Percentiles rank a stretch among this genome's conserved stretches.
These are phyloP conservation scores for Acanthacorydalis orientalis DNA, from an alignment of 2,888 invertebrate genomes.

Conservation along the genomic window DNA sequence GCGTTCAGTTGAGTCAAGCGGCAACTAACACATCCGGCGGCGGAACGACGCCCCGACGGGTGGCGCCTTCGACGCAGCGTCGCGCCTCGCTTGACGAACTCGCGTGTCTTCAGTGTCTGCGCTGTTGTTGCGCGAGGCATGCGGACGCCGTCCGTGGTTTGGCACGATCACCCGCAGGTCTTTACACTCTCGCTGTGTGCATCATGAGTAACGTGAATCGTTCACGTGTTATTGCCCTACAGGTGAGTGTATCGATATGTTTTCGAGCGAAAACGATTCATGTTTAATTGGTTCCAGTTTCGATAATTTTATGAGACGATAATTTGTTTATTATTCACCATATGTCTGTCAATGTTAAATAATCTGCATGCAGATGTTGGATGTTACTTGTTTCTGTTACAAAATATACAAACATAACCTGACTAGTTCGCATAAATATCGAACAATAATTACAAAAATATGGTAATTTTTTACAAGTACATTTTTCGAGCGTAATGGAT, in stretches of 20 bases:
- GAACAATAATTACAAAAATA: no score
- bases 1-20: constrained; percentile 67
- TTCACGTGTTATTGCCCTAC: constrained; percentile 67
- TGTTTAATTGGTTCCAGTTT: no score
- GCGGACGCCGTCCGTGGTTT: constrained; percentile 62
- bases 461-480: no score
- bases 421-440: no score
- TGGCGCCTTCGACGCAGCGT: constrained; percentile 51
- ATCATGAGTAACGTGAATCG: constrained; percentile 80
- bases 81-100: constrained; percentile 72
- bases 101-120: constrained; percentile 76
- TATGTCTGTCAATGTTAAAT: no score
- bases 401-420: no score
- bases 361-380: no score
- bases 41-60: constrained; percentile 26
- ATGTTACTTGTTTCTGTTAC: no score
- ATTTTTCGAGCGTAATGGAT: no score
- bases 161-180: constrained; percentile 61
- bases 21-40: constrained; percentile 29
- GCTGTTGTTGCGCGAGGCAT: constrained; percentile 62
- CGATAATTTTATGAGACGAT: no score
- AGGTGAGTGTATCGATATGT: constrained; percentile 34
- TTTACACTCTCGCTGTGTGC: constrained; percentile 71
- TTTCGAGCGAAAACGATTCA: no score
- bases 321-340: no score